phyloP scores from a whole-genome alignment of 2,888 invertebrate species.

The Campopleginae sp. region DNA sequence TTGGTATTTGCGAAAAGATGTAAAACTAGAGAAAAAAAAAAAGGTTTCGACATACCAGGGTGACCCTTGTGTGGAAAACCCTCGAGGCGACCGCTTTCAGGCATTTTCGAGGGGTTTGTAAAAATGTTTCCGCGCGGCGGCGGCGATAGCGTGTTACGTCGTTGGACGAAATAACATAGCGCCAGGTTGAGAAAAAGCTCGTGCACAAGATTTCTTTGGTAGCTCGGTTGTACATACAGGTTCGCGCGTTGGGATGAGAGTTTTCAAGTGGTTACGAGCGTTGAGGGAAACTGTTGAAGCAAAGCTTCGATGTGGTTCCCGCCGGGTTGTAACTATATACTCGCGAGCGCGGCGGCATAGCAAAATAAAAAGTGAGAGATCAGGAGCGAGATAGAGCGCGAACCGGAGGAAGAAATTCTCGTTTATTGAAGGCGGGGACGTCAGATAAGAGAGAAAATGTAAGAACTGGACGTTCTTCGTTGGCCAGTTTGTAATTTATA shows the following conservation, averaged over 20 bases:
- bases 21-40: background rate
- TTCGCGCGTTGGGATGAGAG: conserved; percentile 56
- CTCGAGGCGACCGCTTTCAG: background rate
- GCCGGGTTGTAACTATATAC: background rate
- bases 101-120: conserved; percentile 4
- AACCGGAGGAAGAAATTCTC: conserved; percentile 50
- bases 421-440: conserved; percentile 56
- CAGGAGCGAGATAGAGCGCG: conserved; percentile 4
- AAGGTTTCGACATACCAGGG: background rate
- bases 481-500: conserved; percentile 65
- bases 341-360: background rate
- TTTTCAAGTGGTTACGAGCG: conserved; percentile 55
- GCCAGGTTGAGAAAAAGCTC: background rate
- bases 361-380: conserved; percentile 3
- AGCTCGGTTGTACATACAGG: conserved; percentile 31
- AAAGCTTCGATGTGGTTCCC: conserved; percentile 36
- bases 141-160: conserved; percentile 26
- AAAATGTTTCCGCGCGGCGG: conserved; percentile 7
- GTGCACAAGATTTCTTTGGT: conserved; percentile 1
- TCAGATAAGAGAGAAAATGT: conserved; percentile 67
- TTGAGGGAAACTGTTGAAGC: conserved; percentile 56
- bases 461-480: conserved; percentile 62
- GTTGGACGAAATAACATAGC: conserved; percentile 45
- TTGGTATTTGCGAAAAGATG: background rate
- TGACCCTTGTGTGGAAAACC: conserved; percentile 2